phyloP scores from a whole-genome alignment of 2,888 invertebrate species.

The Argyresthia albistria region DNA sequence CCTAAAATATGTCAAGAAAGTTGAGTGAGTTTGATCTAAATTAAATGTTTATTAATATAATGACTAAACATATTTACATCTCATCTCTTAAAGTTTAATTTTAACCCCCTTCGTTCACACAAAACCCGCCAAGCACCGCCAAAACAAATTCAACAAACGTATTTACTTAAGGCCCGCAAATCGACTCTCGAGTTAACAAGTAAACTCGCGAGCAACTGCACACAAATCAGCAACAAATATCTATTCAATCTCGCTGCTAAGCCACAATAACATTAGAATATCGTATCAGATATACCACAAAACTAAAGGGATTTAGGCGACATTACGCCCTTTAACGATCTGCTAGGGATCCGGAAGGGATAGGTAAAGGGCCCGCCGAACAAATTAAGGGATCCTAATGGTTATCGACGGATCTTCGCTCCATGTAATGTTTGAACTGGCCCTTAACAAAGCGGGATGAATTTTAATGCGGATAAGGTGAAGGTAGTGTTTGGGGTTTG shows the following conservation, averaged over 20 bases:
- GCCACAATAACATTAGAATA: conserved; percentile 62
- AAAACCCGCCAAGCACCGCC: no score
- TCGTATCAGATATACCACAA: conserved; percentile 39
- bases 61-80: no score
- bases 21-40: no score
- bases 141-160: neutral
- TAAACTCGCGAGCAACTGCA: conserved; percentile 35
- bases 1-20: no score
- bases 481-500: neutral
- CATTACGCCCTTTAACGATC: conserved; percentile 52
- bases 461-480: conserved; percentile 46
- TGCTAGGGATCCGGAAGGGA: conserved; percentile 66
- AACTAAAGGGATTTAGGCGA: conserved; percentile 44
- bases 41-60: no score
- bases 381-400: conserved; percentile 70
- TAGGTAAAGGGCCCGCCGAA: conserved; percentile 61
- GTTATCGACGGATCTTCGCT: conserved; percentile 58
- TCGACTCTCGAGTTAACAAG: conserved; percentile 17
- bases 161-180: conserved; percentile 8
- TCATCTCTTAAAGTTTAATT: no score
- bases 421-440: conserved; percentile 42
- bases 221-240: conserved; percentile 43
- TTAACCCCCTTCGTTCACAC: no score
- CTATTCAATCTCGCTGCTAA: neutral
- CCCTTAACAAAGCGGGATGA: conserved; percentile 53